Base-by-base conservation (phyloP, 2,888 invertebrate genomes). In the Neuroscelio doddi region DNA sequence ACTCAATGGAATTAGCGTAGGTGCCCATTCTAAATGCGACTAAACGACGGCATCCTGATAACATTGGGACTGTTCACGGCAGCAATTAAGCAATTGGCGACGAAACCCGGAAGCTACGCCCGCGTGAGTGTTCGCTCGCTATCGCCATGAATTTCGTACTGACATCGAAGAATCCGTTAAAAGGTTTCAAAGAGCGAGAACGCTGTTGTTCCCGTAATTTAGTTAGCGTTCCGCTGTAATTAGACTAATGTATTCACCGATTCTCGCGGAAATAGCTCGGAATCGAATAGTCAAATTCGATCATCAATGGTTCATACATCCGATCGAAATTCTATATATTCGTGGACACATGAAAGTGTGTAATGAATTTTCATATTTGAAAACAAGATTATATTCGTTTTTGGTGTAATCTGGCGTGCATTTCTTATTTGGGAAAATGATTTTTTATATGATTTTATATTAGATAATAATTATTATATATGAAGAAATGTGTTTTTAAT, bases 31-130 rank as follows among this genome's bases (percentile, higher is more conserved):
- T 80, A 78, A 79, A 74, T 73, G 74, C 73, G 62, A 68, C 73
- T 79, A 81, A 83, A 80, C 77, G 81, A 76, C 78, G 75, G 79
- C 80, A 83, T 83, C 82, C 82, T 82, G 82, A 82, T 82, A 80
- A 81, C 77, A 73, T 70, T 59, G 71, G 69, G 50, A 58, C 68
- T 47, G 64, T 53, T 64, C 64, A 73, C 67, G 70, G 58, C 64
- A 71, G 73, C 79, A 82, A 82, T 82, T 82, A 81, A 82, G 79
- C 78, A 81, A 82, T 81, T 82, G 77, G 49, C 58, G 64, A 68
- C 67, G 68, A 65, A 68, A 75, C 75, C 76, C 73, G 78, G 76
- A 75, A 76, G 69, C 68, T 57, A 55, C 55, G 51, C 49, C 59
- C 63, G 57, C 55, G 52, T 49, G 15, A 12, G 17, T 51, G 30